phyloP scores from a whole-genome alignment of 2,797 vertebrate genomes.

The Echeneis naucrates region DNA sequence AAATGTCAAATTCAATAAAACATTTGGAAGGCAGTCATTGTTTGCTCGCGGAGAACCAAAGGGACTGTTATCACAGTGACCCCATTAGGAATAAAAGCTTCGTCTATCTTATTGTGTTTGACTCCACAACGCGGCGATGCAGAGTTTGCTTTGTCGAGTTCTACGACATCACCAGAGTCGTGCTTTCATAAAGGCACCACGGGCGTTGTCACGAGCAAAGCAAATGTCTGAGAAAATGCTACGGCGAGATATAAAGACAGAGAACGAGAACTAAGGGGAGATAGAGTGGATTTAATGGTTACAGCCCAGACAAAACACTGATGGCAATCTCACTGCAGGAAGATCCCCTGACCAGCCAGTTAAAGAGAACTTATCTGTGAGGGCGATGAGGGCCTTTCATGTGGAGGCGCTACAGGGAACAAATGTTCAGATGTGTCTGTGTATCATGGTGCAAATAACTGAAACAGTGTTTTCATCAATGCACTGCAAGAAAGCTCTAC shows the following conservation, averaged over 20 bases:
- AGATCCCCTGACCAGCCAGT: constrained; percentile 19
- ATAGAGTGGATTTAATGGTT: constrained; percentile 11
- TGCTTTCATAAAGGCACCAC: constrained; percentile 17
- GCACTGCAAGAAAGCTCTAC: too few relatives aligned
- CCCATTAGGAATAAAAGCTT: constrained; percentile 11
- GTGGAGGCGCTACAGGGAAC: neutral
- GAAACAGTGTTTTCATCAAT: neutral
- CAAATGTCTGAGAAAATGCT: constrained; percentile 16
- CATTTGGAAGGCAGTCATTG: neutral
- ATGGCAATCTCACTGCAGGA: constrained; percentile 32
- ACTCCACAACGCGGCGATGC: constrained; percentile 16
- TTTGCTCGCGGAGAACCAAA: neutral
- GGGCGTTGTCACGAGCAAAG: constrained; percentile 1
- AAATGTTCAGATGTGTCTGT: neutral
- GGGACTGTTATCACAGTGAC: neutral
- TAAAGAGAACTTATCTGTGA: constrained; percentile 34
- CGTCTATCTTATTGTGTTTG: constrained; percentile 12
- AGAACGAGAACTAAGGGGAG: neutral
- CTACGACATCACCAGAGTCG: constrained; percentile 38
- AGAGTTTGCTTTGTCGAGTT: constrained; percentile 21
- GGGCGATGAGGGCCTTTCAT: constrained; percentile 28
- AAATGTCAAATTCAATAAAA: neutral
- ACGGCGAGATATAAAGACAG: constrained; percentile 4
- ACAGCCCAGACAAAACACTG: constrained; percentile 46
- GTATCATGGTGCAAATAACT: neutral